phyloP scores from a whole-genome alignment of 2,797 vertebrate species.

The Melanotaenia parkinsoni region DNA sequence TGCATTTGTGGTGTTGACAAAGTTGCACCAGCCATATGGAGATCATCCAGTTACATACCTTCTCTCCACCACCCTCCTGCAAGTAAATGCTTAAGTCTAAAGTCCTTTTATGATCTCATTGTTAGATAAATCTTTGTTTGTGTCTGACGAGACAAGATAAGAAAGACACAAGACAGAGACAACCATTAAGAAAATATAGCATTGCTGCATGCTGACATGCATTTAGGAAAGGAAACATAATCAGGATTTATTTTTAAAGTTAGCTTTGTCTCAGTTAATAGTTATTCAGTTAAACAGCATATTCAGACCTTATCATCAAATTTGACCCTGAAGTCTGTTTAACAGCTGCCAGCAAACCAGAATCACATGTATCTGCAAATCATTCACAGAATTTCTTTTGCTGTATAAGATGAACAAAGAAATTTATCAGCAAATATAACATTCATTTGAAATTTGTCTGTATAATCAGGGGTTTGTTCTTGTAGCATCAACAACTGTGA shows the following conservation, averaged over 20 bases:
- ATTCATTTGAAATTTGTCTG: background rate
- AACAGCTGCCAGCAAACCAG: background rate
- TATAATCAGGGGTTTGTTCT: background rate
- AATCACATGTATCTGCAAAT: background rate
- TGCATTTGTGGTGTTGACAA: conserved; percentile 28
- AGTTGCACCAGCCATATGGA: background rate
- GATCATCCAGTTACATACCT: background rate
- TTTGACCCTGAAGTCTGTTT: background rate
- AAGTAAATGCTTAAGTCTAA: conserved; percentile 50
- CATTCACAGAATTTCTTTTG: background rate
- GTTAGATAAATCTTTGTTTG: conserved; percentile 38
- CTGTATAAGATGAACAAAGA: background rate
- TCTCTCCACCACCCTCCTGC: background rate
- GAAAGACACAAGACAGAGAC: conserved; percentile 9
- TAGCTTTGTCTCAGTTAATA: conserved; percentile 10
- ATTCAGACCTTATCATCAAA: background rate
- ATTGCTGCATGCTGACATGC: background rate
- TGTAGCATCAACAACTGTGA: background rate
- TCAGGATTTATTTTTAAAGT: background rate
- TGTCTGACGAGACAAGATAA: conserved; percentile 35
- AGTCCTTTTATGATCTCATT: conserved; percentile 59
- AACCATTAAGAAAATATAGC: conserved; percentile 7
- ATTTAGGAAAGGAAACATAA: background rate
- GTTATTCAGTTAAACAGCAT: background rate
- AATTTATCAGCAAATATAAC: too few species aligned